Conservation (phyloP, 2,113 vertebrate species). For the Percopsis transmontana region DNA sequence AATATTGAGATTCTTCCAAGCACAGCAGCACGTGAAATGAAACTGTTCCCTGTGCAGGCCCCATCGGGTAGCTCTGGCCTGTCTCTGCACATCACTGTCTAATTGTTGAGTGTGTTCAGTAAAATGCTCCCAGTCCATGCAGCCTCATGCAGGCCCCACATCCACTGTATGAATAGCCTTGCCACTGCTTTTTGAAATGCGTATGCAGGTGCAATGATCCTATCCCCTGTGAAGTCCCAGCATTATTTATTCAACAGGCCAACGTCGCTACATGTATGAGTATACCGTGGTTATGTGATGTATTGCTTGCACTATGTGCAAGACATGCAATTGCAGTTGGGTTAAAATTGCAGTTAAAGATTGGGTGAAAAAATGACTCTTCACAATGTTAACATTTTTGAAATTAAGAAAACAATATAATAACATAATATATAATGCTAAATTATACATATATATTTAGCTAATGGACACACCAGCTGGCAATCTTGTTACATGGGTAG, state of each 20-base stretch:
- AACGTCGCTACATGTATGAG: not conserved
- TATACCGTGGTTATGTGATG: not conserved
- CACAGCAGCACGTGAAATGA: constrained; percentile 71
- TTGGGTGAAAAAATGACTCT: too few species aligned
- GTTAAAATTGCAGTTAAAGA: too few species aligned
- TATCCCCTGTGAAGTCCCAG: not conserved
- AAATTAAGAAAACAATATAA: not conserved
- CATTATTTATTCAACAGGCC: not conserved
- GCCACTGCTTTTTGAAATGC: constrained; percentile 4
- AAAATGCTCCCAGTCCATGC: constrained; percentile 36
- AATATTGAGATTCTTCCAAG: constrained; percentile 76
- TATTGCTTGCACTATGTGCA: not conserved
- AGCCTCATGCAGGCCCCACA: constrained; percentile 1
- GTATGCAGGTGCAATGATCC: not conserved
- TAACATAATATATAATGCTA: too few species aligned
- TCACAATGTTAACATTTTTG: not conserved
- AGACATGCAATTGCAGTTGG: too few species aligned
- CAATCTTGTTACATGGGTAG: too few species aligned
- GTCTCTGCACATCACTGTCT: constrained; percentile 47
- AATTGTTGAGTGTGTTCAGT: constrained; percentile 59
- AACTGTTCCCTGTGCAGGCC: constrained; percentile 69
- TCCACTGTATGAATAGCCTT: constrained; percentile 17
- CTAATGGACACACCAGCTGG: too few species aligned
- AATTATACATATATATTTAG: too few species aligned
- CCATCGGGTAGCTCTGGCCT: constrained; percentile 45